Evolutionary conservation across 2,888 invertebrate species (phyloP), one percentile per base, ranked within the genome.

Genomic region (Lymantria dispar): DNA sequence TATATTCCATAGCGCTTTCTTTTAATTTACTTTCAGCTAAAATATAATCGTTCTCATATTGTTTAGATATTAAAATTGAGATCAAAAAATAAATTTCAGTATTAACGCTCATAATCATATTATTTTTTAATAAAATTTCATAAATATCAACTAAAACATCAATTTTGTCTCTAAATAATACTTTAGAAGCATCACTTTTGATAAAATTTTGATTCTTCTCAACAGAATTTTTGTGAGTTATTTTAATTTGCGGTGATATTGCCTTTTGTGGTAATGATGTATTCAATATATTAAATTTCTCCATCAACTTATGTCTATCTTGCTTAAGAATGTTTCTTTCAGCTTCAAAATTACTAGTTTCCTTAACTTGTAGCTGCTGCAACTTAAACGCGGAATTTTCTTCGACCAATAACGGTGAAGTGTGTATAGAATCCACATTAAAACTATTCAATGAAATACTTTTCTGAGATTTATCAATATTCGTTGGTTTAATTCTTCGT

Each of bases 41-140:
- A 0, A 55, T n/a, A 69, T 74, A 84, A 48, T 87, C 87, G 1
- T 79, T 80, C 56, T 85, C 81, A 0, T 58, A 57, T 54, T 93
- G 92, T 58, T 92, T 89, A 0, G 90, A 92, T 43, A 94, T 76
- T 22, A 95, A 83, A 49, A 96, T 86, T 0, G 94, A 93, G 66
- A 95, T 91, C 15, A 95, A 73, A 80, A 94, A 95, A 79, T 94
- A 94, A 51, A 96, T 83, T 78, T 96, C 96, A 0, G 94, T 92
- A 57, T 93, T 92, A 5, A 94, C 74, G 80, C 94, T 95, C 29
- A 94, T 79, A 22, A 95, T 92, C 47, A 95, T 82, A 72, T 94
- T 93, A 65, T 92, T 90, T 59, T 92, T 90, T 10, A 95, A 75
- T 57, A 95, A 84, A 46, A 79, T 73, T 43, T 92, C 85, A 60